Percentiles rank a stretch among this genome's conserved stretches.
These are phyloP conservation scores for Melanotaenia trifasciata DNA, from an alignment of 2,797 vertebrate species.

Conservation along the genomic window DNA sequence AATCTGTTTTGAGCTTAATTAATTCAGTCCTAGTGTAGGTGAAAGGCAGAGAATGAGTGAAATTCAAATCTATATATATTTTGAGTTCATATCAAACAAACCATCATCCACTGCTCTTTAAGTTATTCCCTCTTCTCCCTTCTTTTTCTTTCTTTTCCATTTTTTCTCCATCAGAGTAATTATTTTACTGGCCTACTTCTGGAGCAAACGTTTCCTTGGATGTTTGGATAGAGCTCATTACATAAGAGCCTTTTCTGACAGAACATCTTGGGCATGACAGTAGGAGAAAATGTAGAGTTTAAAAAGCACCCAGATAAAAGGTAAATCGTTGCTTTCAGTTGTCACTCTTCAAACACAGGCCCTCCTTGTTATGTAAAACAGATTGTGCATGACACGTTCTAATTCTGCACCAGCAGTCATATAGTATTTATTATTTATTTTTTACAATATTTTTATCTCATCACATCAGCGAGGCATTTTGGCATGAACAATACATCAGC, in stretches of 20 bases:
- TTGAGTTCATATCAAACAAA: slow-evolving; percentile 67
- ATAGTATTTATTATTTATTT: neutral
- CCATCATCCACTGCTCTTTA: slow-evolving; percentile 45
- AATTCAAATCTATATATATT: slow-evolving; percentile 62
- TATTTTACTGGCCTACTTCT: slow-evolving; percentile 76
- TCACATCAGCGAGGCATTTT: neutral
- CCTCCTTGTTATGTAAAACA: slow-evolving; percentile 1
- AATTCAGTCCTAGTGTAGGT: slow-evolving; percentile 26
- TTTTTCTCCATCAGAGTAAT: slow-evolving; percentile 62
- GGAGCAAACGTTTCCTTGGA: slow-evolving; percentile 61
- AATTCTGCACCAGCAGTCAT: slow-evolving; percentile 1
- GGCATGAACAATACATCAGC: neutral
- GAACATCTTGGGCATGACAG: slow-evolving; percentile 53
- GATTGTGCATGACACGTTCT: neutral
- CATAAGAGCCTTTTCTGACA: slow-evolving; percentile 59
- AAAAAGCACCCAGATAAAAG: slow-evolving; percentile 37
- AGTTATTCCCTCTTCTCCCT: slow-evolving; percentile 38
- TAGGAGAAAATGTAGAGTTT: slow-evolving; percentile 36
- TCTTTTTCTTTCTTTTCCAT: slow-evolving; percentile 4
- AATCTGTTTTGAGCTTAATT: slow-evolving; percentile 30
- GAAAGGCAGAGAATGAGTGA: slow-evolving; percentile 36
- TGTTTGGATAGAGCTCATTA: slow-evolving; percentile 72
- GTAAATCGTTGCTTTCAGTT: slow-evolving; percentile 26
- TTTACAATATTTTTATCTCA: neutral
- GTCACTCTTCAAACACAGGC: neutral